Base-by-base conservation (phyloP, 2,888 invertebrate species). In the Melinaea marsaeus region DNA sequence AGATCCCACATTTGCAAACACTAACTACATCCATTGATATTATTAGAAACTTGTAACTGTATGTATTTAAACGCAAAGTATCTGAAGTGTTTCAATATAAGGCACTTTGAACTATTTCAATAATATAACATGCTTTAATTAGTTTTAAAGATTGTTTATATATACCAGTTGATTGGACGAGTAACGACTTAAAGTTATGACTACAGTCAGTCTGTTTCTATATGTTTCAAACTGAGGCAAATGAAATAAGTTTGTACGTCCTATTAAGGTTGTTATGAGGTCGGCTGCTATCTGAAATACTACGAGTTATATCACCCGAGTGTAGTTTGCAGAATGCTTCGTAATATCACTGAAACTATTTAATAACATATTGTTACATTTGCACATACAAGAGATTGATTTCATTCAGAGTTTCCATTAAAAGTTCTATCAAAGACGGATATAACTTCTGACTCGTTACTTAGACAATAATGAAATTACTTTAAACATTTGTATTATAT, bases 161-260 rank as follows among this genome's bases (percentile, higher is more conserved):
- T 42, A 42, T 59, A 59, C 37, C 37, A 33, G 32, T 55, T 60
- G 55, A 60, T 54, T 60, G 45, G 54, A 54, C 42, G 35, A 13
- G 33, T 45, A 60, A 45, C 42, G 35, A 13, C 32, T 54, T 54
- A 33, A 54, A 60, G 55, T 56, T 51, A 61, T 54, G 57, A 48
- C 61, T 57, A 55, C 51, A 57, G 37, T 61, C 37, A 57, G 37
- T 61, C 61, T 57, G 42, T 57, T 51, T 45, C 45, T 57, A 51
- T 22, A 1, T 22, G 1, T 22, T 22, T 22, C 22, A 22, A 22
- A 22, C 22, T 22, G 22, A 22, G 22, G 22, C 22, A 22, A 22
- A 22, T 22, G 22, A 22, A 22, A 22, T 22, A 22, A 22, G 22
- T 22, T 22, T 61, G 57, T 62, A 62, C 54, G 61, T 57, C 57